phyloP scores from a whole-genome alignment of 2,113 vertebrate species.

The Dolichotis patagonum region DNA sequence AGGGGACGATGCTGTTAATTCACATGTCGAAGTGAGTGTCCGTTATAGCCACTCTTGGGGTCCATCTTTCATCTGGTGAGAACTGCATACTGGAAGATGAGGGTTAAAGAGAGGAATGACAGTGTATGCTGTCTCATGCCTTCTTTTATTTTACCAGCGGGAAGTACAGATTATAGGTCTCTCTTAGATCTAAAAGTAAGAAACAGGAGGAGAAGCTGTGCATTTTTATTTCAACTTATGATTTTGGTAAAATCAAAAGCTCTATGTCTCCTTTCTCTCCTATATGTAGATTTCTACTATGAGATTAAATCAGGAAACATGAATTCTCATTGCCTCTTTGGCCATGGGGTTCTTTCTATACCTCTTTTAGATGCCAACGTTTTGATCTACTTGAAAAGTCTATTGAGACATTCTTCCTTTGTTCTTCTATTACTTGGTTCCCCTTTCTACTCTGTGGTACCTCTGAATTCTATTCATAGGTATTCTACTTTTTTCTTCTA shows the following conservation, averaged over 20 bases:
- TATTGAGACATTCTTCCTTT: conserved; percentile 78
- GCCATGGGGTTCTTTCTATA: conserved; percentile 66
- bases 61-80: conserved; percentile 57
- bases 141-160: conserved; percentile 67
- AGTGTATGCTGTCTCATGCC: conserved; percentile 60
- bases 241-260: conserved; percentile 69
- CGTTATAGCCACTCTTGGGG: conserved; percentile 4
- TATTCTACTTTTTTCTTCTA: conserved; percentile 68
- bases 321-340: conserved; percentile 74
- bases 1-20: background rate
- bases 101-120: conserved; percentile 23
- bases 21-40: conserved; percentile 4
- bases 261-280: conserved; percentile 37
- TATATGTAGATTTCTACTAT: conserved; percentile 79
- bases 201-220: conserved; percentile 51
- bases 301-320: conserved; percentile 71
- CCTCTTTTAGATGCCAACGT: conserved; percentile 68
- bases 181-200: conserved; percentile 64
- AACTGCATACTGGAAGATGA: conserved; percentile 53
- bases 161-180: conserved; percentile 53
- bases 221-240: conserved; percentile 71
- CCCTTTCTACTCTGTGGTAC: conserved; percentile 80
- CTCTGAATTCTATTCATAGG: conserved; percentile 79
- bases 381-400: conserved; percentile 83
- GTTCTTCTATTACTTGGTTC: conserved; percentile 76